Base-by-base conservation (phyloP, 2,113 vertebrate genomes). In the Pygoscelis adeliae region DNA sequence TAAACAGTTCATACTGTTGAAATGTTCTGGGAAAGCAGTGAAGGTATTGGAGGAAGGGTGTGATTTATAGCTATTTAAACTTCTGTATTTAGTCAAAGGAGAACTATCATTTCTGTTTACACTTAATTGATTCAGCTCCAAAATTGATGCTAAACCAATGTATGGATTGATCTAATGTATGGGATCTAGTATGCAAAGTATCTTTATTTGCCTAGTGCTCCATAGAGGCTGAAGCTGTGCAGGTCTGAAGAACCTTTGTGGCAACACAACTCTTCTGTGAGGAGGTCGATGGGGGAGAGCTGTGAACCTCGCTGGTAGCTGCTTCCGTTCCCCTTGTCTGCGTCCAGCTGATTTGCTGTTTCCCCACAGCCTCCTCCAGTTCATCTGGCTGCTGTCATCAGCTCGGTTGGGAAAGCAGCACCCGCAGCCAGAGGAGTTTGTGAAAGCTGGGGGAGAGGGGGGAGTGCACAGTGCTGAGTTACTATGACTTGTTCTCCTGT, bases 1-100 rank as follows among this genome's bases (percentile, higher is more conserved):
- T 89, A 89, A 96, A 89, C 59, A 89, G 62, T 83, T 95, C 73
- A 73, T 50, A 44, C 62, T 73, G 32, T 38, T 88, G 49, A 77
- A 85, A 63, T 56, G 7, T 91, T 76, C 91, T 79, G 87, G 66
- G 66, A 95, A 93, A 90, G 85, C 71, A 80, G 26, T 14, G 34
- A 83, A 90, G 59, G 40, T 73, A 47, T 69, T 72, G 40, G 47
- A 84, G 80, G 83, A 87, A 89, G 72, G 44, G 65, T 78, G 61
- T 87, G 89, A 49, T 69, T 92, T 76, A 73, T n/a, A 76, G 77
- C 69, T 91, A 17, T 76, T 87, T 59, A 49, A 74, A 71, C 27
- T 58, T 72, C 16, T 65, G 23, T n/a, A 23, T 88, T 80, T 56
- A 73, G 38, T 61, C 2, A 9, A 90, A 72, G 40, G 55, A 61